Conservation (phyloP, 2,888 invertebrate genomes). For the Eulithis testata region DNA sequence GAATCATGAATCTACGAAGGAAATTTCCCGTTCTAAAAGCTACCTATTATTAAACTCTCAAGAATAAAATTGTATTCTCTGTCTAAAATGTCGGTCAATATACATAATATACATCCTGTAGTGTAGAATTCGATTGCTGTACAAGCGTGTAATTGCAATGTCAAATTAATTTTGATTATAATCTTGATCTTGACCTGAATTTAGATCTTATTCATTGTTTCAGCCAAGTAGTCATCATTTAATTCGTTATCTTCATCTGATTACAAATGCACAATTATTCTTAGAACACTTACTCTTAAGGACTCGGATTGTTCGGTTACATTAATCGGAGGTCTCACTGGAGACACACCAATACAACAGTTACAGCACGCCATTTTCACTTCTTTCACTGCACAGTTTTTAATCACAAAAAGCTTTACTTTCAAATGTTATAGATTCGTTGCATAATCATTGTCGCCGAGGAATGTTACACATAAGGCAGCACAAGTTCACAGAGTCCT, state of each 20-base stretch:
- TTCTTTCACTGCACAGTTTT: conserved; percentile 56
- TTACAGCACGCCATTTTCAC: conserved; percentile 85
- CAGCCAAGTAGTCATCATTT: conserved; percentile 17
- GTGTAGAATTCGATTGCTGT: background rate
- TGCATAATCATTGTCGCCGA: conserved; percentile 66
- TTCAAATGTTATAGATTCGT: conserved; percentile 53
- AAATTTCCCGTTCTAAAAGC: conserved; percentile 17
- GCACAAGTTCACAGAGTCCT: conserved; percentile 34
- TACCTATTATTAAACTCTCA: background rate
- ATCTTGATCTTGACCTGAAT: conserved; percentile 30
- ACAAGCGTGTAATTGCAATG: background rate
- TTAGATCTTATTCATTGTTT: conserved; percentile 20
- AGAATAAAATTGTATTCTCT: background rate
- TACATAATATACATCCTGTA: background rate
- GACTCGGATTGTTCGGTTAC: conserved; percentile 89
- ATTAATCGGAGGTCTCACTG: conserved; percentile 91
- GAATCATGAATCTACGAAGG: conserved; percentile 18
- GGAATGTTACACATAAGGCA: conserved; percentile 15
- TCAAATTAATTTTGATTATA: background rate
- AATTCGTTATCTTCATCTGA: conserved; percentile 13
- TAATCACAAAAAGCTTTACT: conserved; percentile 50
- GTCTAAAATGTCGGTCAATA: background rate
- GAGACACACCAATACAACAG: conserved; percentile 87
- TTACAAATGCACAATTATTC: conserved; percentile 12
- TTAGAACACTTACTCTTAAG: conserved; percentile 87